Evolutionary conservation across 2,888 invertebrate genomes (phyloP).

Genomic region (Dryococelus australis): DNA sequence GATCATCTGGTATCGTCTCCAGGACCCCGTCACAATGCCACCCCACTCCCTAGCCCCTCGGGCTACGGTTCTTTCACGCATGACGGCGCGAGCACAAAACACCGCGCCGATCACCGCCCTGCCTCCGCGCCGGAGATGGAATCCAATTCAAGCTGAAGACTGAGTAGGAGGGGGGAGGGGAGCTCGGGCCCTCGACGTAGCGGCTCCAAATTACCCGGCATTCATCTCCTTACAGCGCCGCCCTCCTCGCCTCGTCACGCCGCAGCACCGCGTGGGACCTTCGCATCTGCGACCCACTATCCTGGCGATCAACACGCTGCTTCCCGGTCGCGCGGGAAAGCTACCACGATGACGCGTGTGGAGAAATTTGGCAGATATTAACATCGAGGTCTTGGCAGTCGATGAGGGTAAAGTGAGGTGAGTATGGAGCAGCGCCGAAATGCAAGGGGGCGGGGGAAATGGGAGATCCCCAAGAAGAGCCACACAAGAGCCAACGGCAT

Average conservation of each 20-base stretch:
- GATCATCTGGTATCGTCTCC: neutral
- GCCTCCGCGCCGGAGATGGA: neutral
- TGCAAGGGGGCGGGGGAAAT: too few relatives aligned
- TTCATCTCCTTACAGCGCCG: neutral
- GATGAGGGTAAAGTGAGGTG: too few relatives aligned
- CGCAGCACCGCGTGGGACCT: too few relatives aligned
- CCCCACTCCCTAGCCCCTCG: neutral
- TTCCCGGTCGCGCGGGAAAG: too few relatives aligned
- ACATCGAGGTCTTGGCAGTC: too few relatives aligned
- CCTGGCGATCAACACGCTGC: neutral
- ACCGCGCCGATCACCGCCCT: neutral
- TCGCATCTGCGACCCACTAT: neutral
- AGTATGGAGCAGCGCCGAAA: too few relatives aligned
- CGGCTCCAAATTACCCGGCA: conserved; percentile 7
- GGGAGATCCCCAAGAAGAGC: too few relatives aligned
- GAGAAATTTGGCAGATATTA: too few relatives aligned
- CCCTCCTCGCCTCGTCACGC: neutral
- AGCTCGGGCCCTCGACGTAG: neutral
- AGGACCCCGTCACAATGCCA: neutral
- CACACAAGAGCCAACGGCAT: too few relatives aligned
- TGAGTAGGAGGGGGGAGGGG: too few relatives aligned
- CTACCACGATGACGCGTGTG: too few relatives aligned
- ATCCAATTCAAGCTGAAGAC: neutral
- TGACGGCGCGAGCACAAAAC: neutral
- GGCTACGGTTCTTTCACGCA: neutral